Conservation (phyloP, 2,888 invertebrate species). For the Cosmorhoe ocellata region DNA sequence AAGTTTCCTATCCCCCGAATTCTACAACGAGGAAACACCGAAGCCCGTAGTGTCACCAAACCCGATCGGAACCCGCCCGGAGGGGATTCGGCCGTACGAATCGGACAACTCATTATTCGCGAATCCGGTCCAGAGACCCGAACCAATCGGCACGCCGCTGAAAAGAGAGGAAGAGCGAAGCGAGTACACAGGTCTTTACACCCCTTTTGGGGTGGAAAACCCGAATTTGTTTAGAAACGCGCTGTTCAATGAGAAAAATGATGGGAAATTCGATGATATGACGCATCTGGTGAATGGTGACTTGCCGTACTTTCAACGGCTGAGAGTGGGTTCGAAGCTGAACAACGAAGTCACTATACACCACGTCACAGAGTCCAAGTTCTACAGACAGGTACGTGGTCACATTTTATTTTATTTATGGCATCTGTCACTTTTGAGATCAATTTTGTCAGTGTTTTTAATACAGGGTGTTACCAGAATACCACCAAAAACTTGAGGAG, state of each 20-base stretch:
- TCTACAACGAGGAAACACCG: constrained; percentile 51
- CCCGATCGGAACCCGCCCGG: constrained; percentile 70
- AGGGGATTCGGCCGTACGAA: constrained; percentile 46
- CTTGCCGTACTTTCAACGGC: constrained; percentile 70
- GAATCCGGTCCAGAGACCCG: constrained; percentile 47
- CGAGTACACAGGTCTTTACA: constrained; percentile 50
- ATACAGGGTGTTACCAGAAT: no score
- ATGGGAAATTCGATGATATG: constrained; percentile 41
- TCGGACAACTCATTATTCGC: constrained; percentile 61
- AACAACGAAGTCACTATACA: constrained; percentile 76
- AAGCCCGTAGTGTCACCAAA: constrained; percentile 68
- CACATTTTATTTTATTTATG: no score
- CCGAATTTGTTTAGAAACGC: constrained; percentile 69
- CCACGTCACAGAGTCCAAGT: constrained; percentile 74
- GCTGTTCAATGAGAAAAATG: constrained; percentile 62
- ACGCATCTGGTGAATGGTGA: constrained; percentile 61
- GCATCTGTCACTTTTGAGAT: no score
- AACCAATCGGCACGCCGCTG: constrained; percentile 58
- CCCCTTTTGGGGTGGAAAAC: constrained; percentile 71
- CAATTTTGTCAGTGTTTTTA: no score
- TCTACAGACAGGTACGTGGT: constrained; percentile 63
- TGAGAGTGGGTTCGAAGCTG: constrained; percentile 68
- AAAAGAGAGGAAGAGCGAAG: constrained; percentile 38
- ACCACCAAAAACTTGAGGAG: neutral
- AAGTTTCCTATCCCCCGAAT: constrained; percentile 61